Base-by-base conservation (phyloP, 2,113 vertebrate genomes). In the Eolophus roseicapilla region DNA sequence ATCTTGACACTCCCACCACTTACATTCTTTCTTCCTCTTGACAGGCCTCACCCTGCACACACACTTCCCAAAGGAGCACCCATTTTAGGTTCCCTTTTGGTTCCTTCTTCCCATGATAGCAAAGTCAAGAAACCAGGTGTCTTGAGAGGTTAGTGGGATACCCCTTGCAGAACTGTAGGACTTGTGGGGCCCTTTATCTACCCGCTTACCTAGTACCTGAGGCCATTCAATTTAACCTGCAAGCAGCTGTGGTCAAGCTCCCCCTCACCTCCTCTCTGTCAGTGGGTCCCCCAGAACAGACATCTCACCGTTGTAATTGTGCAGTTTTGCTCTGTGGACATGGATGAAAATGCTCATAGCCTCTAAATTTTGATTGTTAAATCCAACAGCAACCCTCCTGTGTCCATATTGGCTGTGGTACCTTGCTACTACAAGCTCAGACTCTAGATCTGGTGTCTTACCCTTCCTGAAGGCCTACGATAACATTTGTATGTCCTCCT, bases 11-110 rank as follows among this genome's bases (percentile, higher is more conserved):
- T 91, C 94, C 92, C 70, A 88, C 50, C 37, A 63, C 69, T 82
- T 92, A 83, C 50, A 83, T 89, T 95, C 41, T 71, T 95, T 93
- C 65, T 82, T 91, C 77, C 46, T 67, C 89, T 85, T 82, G 78
- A 82, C 53, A 79, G 62, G 81, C 57, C 81, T 87, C 81, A 73
- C 86, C 81, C 77, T 46, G 74, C 73, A 82, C 28, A 43, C 49
- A 37, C 25, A 11, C 44, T 65, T 93, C 68, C 43, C 59, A 84
- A 84, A 73, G 44, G 7, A 92, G 52, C 31, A 53, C 23, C 9
- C 37, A 20, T 65, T 29, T 65, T 43, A 19, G 17, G 16, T 7
- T 80, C 5, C 29, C 35, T 46, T 47, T 50, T 47, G n/a, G 37
- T 46, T 77, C 43, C 23, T 49, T 63, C 74, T 81, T 64, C 49